Evolutionary conservation across 2,113 vertebrate genomes (phyloP).

Genomic region (Cheilinus undulatus): DNA sequence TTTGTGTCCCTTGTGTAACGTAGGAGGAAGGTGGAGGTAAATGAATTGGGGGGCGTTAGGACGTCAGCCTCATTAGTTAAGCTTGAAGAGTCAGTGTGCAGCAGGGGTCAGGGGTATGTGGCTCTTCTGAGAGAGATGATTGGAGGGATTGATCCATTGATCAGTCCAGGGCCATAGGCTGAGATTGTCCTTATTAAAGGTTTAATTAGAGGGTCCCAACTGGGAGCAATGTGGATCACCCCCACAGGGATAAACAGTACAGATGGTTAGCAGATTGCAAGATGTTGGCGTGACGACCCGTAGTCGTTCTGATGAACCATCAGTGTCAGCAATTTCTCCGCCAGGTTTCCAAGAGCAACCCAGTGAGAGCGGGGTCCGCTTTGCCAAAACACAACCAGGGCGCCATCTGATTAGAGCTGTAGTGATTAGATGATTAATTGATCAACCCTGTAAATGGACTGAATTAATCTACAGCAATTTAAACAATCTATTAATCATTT

Average conservation of each 20-base stretch:
- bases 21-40: slow-evolving; percentile 59
- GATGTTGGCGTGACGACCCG: slow-evolving; percentile 53
- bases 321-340: slow-evolving; percentile 46
- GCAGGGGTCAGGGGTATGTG: slow-evolving; percentile 55
- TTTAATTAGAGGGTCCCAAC: slow-evolving; percentile 72
- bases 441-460: neutral
- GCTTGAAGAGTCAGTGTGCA: slow-evolving; percentile 53
- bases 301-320: slow-evolving; percentile 59
- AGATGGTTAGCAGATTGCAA: slow-evolving; percentile 73
- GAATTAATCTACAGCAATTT: neutral
- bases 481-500: neutral
- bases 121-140: slow-evolving; percentile 71
- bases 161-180: slow-evolving; percentile 61
- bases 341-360: slow-evolving; percentile 45
- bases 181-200: slow-evolving; percentile 70
- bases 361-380: slow-evolving; percentile 12
- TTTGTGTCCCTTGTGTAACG: slow-evolving; percentile 48
- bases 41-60: slow-evolving; percentile 64
- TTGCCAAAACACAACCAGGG: slow-evolving; percentile 37
- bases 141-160: slow-evolving; percentile 78
- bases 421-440: slow-evolving; percentile 22
- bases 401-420: slow-evolving; percentile 29
- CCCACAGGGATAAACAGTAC: slow-evolving; percentile 42
- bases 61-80: slow-evolving; percentile 69
- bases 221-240: slow-evolving; percentile 28